phyloP scores from a whole-genome alignment of 2,797 vertebrate genomes.

The Chloroceryle inda region DNA sequence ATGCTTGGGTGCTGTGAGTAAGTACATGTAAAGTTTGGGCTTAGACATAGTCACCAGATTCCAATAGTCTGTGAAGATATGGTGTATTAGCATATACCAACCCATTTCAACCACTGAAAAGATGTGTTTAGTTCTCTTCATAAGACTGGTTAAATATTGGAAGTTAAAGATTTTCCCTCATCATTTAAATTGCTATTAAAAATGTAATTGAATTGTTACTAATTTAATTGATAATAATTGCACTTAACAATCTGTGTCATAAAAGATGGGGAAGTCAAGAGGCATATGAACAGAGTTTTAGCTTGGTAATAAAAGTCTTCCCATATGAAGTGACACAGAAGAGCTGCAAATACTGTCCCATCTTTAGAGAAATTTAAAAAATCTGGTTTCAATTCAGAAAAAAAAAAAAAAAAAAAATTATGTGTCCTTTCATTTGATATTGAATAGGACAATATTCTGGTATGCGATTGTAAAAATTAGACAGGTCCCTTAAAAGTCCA shows the following conservation, averaged over 20 bases:
- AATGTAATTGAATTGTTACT: constrained; percentile 16
- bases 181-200: constrained; percentile 12
- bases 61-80: neutral
- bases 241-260: constrained; percentile 2
- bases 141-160: neutral
- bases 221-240: constrained; percentile 43
- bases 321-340: neutral
- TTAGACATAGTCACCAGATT: neutral
- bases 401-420: neutral
- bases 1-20: neutral
- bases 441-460: neutral
- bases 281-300: constrained; percentile 8
- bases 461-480: neutral
- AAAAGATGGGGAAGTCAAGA: constrained; percentile 38
- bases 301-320: constrained; percentile 7
- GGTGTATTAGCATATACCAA: neutral
- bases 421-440: neutral
- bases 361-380: neutral
- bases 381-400: neutral
- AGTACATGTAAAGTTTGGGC: neutral
- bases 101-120: neutral
- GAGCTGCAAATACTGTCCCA: neutral
- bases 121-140: constrained; percentile 8
- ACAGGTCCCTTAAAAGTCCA: neutral
- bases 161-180: constrained; percentile 7